Percentiles rank a stretch among this genome's conserved stretches.
Conservation (phyloP, 2,888 invertebrate genomes). For the Lamellibrachia columna region DNA sequence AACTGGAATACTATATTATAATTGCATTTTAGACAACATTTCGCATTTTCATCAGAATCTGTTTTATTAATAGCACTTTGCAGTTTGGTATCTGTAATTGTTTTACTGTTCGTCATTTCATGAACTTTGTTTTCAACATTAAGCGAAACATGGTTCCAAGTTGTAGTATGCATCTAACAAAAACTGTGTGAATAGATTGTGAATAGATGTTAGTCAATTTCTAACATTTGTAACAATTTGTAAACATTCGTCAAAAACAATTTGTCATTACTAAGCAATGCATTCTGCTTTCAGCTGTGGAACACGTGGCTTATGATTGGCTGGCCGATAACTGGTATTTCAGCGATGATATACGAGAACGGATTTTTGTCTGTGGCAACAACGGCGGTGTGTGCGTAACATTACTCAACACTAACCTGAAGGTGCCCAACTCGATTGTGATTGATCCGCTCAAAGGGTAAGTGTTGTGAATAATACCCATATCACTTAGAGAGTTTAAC, state of each 20-base stretch:
- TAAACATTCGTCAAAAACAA: not conserved
- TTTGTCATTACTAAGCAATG: not conserved
- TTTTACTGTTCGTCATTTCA: not conserved
- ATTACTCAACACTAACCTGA: conserved; percentile 75
- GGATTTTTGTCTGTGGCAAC: conserved; percentile 77
- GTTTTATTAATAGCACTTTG: not conserved
- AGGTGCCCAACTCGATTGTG: conserved; percentile 76
- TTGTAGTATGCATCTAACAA: not conserved
- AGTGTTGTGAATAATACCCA: conserved; percentile 41
- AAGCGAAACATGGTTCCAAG: not conserved
- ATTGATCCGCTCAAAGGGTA: conserved; percentile 81
- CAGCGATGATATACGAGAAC: conserved; percentile 75
- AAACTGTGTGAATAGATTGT: no score
- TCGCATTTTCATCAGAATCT: not conserved
- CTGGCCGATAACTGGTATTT: conserved; percentile 87
- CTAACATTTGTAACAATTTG: no score
- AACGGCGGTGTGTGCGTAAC: conserved; percentile 75
- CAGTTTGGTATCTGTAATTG: not conserved
- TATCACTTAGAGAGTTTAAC: not conserved
- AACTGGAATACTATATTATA: no score
- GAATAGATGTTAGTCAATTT: no score
- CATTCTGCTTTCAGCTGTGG: conserved; percentile 24
- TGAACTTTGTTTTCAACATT: not conserved
- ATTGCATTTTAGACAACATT: not conserved
- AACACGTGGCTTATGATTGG: conserved; percentile 81